Conservation (phyloP, 2,113 vertebrate genomes). For the Dendrocopos noguchii region DNA sequence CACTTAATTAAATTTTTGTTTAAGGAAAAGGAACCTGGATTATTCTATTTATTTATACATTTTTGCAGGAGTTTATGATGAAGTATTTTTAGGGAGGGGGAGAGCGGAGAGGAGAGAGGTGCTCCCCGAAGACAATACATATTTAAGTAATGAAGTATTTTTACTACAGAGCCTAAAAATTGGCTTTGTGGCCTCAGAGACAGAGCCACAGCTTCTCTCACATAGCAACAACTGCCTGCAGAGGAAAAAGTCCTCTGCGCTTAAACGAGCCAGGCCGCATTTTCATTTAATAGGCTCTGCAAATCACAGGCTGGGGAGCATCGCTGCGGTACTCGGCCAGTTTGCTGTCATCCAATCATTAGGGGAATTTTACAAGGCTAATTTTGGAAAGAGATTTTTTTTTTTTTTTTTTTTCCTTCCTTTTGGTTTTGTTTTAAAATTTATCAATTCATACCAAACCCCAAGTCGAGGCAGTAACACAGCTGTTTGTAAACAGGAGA, state of each 20-base stretch:
- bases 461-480: background rate
- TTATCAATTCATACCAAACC: conserved; percentile 36
- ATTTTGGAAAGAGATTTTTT: background rate
- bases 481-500: conserved; percentile 37
- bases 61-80: conserved; percentile 51
- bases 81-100: conserved; percentile 22
- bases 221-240: conserved; percentile 35
- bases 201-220: conserved; percentile 9
- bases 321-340: background rate
- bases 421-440: background rate
- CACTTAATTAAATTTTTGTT: conserved; percentile 72
- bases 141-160: conserved; percentile 68
- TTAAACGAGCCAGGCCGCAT: background rate
- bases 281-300: conserved; percentile 11
- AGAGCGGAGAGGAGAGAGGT: background rate
- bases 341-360: conserved; percentile 4
- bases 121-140: conserved; percentile 58
- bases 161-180: conserved; percentile 40
- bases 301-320: conserved; percentile 37
- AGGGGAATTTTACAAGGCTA: conserved; percentile 20
- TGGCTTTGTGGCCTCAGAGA: conserved; percentile 25
- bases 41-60: conserved; percentile 66
- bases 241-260: background rate
- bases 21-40: conserved; percentile 54
- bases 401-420: conserved; percentile 21